phyloP scores from a whole-genome alignment of 2,113 vertebrate species.

The Prunella himalayana region DNA sequence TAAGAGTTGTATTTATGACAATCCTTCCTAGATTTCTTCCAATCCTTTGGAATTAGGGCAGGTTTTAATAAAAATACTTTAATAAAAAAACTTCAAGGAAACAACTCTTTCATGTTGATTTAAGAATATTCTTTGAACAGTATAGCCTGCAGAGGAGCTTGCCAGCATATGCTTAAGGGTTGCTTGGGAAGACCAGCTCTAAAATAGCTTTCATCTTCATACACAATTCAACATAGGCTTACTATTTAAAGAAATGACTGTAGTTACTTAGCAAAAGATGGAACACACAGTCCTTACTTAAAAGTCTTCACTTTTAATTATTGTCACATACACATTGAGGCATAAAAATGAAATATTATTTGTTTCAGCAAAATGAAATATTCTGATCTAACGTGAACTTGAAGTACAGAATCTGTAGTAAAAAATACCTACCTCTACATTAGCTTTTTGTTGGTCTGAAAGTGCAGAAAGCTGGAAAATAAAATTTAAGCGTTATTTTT shows the following conservation, averaged over 20 bases:
- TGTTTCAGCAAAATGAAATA: not conserved
- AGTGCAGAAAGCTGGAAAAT: constrained; percentile 84
- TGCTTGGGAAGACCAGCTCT: not conserved
- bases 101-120: not conserved
- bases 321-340: not conserved
- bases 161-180: not conserved
- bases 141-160: not conserved
- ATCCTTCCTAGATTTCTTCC: not conserved
- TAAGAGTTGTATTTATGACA: not conserved
- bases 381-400: not conserved
- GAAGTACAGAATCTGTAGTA: not conserved
- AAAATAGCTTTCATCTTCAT: not conserved
- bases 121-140: not conserved
- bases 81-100: not conserved
- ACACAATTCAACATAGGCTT: not conserved
- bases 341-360: not conserved
- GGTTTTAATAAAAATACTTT: not conserved
- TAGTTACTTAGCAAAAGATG: not conserved
- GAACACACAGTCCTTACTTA: not conserved
- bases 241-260: not conserved
- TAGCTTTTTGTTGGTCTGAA: constrained; percentile 89
- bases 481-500: constrained; percentile 22
- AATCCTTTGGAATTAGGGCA: not conserved
- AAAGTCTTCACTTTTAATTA: not conserved
- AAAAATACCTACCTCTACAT: constrained; percentile 82